These are phyloP conservation scores for Ammospiza maritima DNA, from an alignment of 2,797 vertebrate species.

Conservation along the genomic window DNA sequence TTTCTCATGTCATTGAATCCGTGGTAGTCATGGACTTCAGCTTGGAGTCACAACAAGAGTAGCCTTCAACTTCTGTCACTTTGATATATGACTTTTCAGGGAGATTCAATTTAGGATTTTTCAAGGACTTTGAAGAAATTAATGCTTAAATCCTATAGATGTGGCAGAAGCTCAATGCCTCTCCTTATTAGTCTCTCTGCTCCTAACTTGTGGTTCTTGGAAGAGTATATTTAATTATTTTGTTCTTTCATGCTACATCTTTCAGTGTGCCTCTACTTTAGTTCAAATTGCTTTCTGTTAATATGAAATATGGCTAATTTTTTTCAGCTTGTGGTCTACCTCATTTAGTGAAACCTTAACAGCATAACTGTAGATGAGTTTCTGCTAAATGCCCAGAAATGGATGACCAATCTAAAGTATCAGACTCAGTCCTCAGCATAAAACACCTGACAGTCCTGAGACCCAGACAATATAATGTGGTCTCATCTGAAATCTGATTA, in stretches of 20 bases:
- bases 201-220: background rate
- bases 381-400: background rate
- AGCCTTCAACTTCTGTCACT: background rate
- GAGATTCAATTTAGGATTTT: background rate
- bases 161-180: background rate
- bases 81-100: background rate
- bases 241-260: background rate
- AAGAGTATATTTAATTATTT: background rate
- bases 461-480: background rate
- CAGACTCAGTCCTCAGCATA: background rate
- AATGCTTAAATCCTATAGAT: background rate
- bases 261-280: background rate
- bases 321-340: background rate
- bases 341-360: background rate
- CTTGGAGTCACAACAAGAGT: background rate
- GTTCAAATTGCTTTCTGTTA: background rate
- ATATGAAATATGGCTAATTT: background rate
- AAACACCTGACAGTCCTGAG: background rate
- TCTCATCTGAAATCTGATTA: slow-evolving; percentile 4
- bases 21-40: background rate
- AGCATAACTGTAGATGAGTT: background rate
- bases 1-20: background rate
- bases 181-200: background rate
- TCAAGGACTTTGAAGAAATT: background rate
- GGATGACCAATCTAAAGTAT: background rate